Percentiles rank a stretch among this genome's conserved stretches.
phyloP scores from a whole-genome alignment of 1,140 invertebrate species.

The Conus betulinus region DNA sequence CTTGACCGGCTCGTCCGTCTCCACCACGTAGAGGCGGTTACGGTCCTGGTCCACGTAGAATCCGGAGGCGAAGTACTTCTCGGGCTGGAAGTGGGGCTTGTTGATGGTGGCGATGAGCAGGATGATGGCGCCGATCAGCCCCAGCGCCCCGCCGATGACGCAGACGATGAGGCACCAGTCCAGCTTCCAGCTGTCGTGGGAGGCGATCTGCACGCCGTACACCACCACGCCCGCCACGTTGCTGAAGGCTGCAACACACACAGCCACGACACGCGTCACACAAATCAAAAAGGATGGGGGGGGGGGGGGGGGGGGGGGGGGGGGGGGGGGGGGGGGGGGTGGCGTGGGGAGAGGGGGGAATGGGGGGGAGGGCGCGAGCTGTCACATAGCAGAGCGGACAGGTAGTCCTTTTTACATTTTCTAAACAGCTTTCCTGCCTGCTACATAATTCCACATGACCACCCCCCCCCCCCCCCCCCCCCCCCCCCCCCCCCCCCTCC shows the following conservation, averaged over 20 bases:
- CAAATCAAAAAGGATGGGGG: too few relatives aligned
- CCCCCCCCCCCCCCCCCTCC: too few relatives aligned
- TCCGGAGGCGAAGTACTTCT: slow-evolving; percentile 47
- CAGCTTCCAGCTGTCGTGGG: slow-evolving; percentile 48
- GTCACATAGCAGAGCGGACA: too few relatives aligned
- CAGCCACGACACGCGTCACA: background rate
- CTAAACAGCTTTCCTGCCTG: too few relatives aligned
- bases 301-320: too few relatives aligned
- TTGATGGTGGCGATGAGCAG: slow-evolving; percentile 59
- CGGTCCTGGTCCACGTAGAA: slow-evolving; percentile 58
- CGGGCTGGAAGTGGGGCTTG: slow-evolving; percentile 46
- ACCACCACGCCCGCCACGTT: slow-evolving; percentile 60
- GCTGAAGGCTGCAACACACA: slow-evolving; percentile 47
- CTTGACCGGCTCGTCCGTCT: slow-evolving; percentile 36
- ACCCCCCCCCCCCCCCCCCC: too few relatives aligned
- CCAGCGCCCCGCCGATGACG: slow-evolving; percentile 54
- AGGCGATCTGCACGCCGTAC: slow-evolving; percentile 54
- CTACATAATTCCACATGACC: too few relatives aligned
- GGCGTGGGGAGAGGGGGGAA: too few relatives aligned
- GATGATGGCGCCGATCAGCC: slow-evolving; percentile 61
- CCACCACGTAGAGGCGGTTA: slow-evolving; percentile 54
- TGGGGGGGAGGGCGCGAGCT: too few relatives aligned
- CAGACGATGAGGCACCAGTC: slow-evolving; percentile 64
- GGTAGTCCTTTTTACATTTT: too few relatives aligned
- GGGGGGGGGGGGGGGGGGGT: too few relatives aligned